Base-by-base conservation (phyloP, 2,113 vertebrate species). In the Mesitornis unicolor region DNA sequence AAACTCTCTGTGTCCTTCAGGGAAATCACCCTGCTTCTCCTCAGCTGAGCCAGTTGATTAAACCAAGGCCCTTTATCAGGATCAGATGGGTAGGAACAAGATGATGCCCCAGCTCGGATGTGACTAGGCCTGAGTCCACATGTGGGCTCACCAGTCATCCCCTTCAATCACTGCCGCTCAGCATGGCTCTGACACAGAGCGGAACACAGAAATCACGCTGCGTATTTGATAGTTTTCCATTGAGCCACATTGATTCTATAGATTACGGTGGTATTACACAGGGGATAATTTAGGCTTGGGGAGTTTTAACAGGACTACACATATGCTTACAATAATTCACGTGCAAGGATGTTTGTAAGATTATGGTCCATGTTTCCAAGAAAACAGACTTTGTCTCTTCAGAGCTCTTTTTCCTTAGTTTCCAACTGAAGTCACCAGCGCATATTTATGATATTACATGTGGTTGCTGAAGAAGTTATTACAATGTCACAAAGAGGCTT, bases 391-490 rank as follows among this genome's bases (percentile, higher is more conserved):
- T 61, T 21, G 69, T 89, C 77, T 95, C 69, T 71, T 89, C 73
- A 78, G 84, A 75, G 84, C 31, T 76, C 70, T 75, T 84, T 78
- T 73, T 24, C 48, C 73, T 84, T 51, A 6, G 36, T 75, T 95
- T 91, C 87, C 82, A 93, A 6, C 78, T 83, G 91, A 87, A 94
- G 78, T 83, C 70, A 81, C 56, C 73, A 36, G 78, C 1, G 1
- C 3, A 2, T 88, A 79, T 93, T 97, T 96, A 95, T 92, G 95
- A 81, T 60, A 95, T 92, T 96, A 92, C n/a, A 42, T 75, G 83
- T 28, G 33, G 87, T 91, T 78, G 68, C 93, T 96, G 79, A 96
- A 95, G 75, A 93, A 93, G 73, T 90, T 95, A 96, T 93, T 97
- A 85, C 70, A 80, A 67, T 92, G 92, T 80, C 90, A 94, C 79